Conservation (phyloP, 2,113 vertebrate genomes). For the Heteronetta atricapilla region DNA sequence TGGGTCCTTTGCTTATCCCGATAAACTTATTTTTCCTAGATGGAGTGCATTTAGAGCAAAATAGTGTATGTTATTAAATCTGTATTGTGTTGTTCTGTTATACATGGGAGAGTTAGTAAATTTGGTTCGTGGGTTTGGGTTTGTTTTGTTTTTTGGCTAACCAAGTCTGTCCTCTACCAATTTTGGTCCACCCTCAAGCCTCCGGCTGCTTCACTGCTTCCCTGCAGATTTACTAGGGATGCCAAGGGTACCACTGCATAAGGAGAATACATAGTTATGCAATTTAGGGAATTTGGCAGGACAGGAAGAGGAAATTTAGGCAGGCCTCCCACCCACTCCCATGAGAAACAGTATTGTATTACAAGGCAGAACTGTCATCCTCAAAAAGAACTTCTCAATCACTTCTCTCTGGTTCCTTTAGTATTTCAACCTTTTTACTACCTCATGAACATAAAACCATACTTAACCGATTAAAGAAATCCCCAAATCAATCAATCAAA, state of each 20-base stretch:
- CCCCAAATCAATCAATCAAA: not conserved
- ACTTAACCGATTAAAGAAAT: not conserved
- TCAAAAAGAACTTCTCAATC: slow-evolving; percentile 26
- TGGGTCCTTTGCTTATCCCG: slow-evolving; percentile 54
- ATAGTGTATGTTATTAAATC: slow-evolving; percentile 69
- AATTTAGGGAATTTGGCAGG: slow-evolving; percentile 64
- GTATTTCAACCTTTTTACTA: not conserved
- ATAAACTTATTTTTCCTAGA: slow-evolving; percentile 70
- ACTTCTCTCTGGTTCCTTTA: not conserved
- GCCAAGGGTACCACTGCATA: slow-evolving; percentile 66
- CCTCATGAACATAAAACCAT: not conserved
- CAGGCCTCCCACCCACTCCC: slow-evolving; percentile 59
- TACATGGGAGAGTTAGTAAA: slow-evolving; percentile 73
- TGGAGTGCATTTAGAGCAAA: slow-evolving; percentile 66
- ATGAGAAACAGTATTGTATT: slow-evolving; percentile 41
- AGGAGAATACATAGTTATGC: slow-evolving; percentile 69
- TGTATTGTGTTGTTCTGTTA: slow-evolving; percentile 59
- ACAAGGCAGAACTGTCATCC: slow-evolving; percentile 38
- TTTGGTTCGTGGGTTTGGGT: slow-evolving; percentile 17
- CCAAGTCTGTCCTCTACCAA: slow-evolving; percentile 32
- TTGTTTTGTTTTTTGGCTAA: slow-evolving; percentile 54
- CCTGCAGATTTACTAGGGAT: slow-evolving; percentile 53
- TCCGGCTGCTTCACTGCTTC: slow-evolving; percentile 55
- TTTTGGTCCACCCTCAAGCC: slow-evolving; percentile 59
- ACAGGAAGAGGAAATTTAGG: slow-evolving; percentile 59